Conservation (phyloP, 2,797 vertebrate genomes). For the Danio albolineatus region DNA sequence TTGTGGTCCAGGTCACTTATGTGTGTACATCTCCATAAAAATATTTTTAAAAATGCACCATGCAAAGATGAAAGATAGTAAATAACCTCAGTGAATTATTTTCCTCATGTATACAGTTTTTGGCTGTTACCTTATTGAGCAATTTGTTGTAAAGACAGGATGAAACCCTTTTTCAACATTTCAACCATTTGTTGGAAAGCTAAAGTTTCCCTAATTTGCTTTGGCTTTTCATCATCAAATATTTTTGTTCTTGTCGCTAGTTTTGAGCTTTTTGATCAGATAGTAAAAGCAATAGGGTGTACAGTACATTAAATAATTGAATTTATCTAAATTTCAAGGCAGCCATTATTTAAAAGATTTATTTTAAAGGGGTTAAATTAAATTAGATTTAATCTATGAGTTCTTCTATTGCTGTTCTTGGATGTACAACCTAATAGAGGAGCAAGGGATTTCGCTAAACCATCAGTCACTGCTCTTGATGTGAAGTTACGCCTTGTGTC, state of each 20-base stretch:
- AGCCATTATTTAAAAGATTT: not conserved
- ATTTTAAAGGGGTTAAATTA: not conserved
- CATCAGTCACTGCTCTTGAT: constrained; percentile 8
- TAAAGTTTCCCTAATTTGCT: no score
- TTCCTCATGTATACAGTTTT: not conserved
- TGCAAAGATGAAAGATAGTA: not conserved
- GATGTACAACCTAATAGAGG: not conserved
- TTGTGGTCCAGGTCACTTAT: no score
- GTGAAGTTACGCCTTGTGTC: not conserved
- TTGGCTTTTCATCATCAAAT: not conserved
- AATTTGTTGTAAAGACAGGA: not conserved
- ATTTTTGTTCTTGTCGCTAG: no score
- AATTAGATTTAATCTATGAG: not conserved
- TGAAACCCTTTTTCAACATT: not conserved
- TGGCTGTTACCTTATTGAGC: not conserved
- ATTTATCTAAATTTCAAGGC: not conserved
- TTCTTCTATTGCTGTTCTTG: not conserved
- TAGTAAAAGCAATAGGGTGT: not conserved
- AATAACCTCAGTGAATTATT: not conserved
- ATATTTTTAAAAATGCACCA: no score
- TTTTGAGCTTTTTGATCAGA: not conserved
- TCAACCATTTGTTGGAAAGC: not conserved
- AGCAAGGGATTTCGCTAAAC: not conserved
- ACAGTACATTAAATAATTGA: not conserved
- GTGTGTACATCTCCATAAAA: no score